Base-by-base conservation (phyloP, 2,888 invertebrate genomes). In the Acanthoscelides obtectus region DNA sequence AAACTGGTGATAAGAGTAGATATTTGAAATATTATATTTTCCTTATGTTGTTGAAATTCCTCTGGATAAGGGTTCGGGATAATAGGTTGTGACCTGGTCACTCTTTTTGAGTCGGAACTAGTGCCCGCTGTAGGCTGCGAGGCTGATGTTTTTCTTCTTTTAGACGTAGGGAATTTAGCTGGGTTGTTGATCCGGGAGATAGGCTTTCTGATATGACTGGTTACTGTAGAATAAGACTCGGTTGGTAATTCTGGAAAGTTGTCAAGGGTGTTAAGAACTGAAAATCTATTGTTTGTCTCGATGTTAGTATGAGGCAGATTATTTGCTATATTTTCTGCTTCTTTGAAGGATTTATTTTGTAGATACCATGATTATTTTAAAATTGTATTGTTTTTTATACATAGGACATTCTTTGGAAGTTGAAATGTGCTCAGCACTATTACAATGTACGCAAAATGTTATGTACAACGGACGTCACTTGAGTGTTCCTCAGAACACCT, bases 21-120 rank as follows among this genome's bases (percentile, higher is more conserved):
- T 27, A 63, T 27, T n/a, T 22, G 68, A 27, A 68, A 27, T 3
- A 70, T 65, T 19, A 70, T 25, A 27, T 25, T 70, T 45, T 45
- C 45, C 17, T 17, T 45, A 1, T 45, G 45, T 12, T 45, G 45
- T 45, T 17, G 6, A 17, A 68, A 25, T 25, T 68, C 68, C 8
- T 68, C 25, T 68, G 20, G 22, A 20, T 45, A 22, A 25, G 45
- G 45, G 1, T 45, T 45, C 1, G 45, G 17, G 17, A 45, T 45
- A 12, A 45, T 45, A 45, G 5, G 45, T 45, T 45, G n/a, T n/a
- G n/a, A n/a, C n/a, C 17, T 12, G 12, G 45, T 45, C 17, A 6
- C 17, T 6, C 17, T 17, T 45, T 45, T 12, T 45, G 45, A 45
- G 45, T n/a, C n/a, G n/a, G n/a, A n/a, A n/a, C n/a, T n/a, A n/a